phyloP scores from a whole-genome alignment of 2,888 invertebrate species.

The Sphaerophoria rueppellii region DNA sequence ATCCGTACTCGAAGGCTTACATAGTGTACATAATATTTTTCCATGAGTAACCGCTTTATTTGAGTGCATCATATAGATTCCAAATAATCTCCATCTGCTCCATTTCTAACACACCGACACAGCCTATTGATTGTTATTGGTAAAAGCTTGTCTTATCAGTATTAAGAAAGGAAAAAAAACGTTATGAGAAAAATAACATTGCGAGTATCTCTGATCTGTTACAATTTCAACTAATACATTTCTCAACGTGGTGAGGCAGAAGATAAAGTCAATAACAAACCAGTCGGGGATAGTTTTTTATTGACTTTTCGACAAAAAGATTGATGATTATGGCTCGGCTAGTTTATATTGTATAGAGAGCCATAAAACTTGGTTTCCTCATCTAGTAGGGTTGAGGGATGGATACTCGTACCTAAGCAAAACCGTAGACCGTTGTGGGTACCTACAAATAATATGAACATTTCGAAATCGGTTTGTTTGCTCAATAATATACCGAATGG shows the following conservation, averaged over 20 bases:
- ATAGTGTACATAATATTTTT: neutral
- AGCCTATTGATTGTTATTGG: neutral
- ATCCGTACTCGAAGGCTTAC: neutral
- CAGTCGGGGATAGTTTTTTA: slow-evolving; percentile 59
- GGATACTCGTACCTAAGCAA: neutral
- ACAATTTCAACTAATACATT: slow-evolving; percentile 29
- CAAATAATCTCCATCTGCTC: slow-evolving; percentile 57
- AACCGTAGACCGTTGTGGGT: slow-evolving; percentile 7
- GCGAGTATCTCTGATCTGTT: slow-evolving; percentile 52
- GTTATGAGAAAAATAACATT: neutral
- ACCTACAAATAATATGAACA: slow-evolving; percentile 5
- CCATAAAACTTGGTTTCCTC: slow-evolving; percentile 60
- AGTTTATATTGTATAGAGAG: slow-evolving; percentile 18
- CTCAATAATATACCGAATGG: slow-evolving; percentile 59
- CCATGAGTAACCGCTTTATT: slow-evolving; percentile 21
- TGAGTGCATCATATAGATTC: slow-evolving; percentile 51
- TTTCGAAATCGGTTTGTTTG: slow-evolving; percentile 53
- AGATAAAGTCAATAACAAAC: slow-evolving; percentile 54
- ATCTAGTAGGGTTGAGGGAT: slow-evolving; percentile 48
- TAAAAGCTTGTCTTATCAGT: slow-evolving; percentile 50
- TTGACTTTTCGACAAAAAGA: slow-evolving; percentile 69
- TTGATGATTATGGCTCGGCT: slow-evolving; percentile 61
- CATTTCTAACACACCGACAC: neutral
- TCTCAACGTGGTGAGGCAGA: slow-evolving; percentile 10
- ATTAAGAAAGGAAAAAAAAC: slow-evolving; percentile 3